Base-by-base conservation (phyloP, 2,113 vertebrate species). In the Oostethus manadensis region DNA sequence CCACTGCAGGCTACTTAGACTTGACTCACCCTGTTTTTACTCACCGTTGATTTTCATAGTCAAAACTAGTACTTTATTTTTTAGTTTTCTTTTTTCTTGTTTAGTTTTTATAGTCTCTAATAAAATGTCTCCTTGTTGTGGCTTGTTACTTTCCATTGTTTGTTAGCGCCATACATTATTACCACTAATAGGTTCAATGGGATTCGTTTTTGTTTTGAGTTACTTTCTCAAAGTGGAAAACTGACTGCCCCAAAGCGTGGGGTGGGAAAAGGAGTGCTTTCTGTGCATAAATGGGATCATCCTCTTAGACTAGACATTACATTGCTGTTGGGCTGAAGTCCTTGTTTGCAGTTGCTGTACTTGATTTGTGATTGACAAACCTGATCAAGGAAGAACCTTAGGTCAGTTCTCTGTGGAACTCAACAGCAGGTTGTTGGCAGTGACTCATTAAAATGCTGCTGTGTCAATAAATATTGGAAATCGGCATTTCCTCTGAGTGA, bases 401-500 rank as follows among this genome's bases (percentile, higher is more conserved):
- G 58, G 56, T 66, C 33, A 10, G 42, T 3, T 20, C 55, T 53
- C 18, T 9, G 44, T 50, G 50, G 38, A 61, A 0, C 45, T 44
- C 13, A 13, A 59, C 70, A 59, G 66, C 79, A 67, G 70, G 73
- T 79, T 72, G 56, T 61, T 22, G 46, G 54, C 64, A 62, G 63
- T 22, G 14, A 38, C 56, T 42, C 77, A 78, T 84, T 83, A 78
- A 57, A 79, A 87, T 77, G 82, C 80, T 56, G 64, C 66, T 22
- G 22, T 73, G 68, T 81, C 78, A 67, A 81, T 87, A 82, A 81
- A 84, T 87, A 82, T 76, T 79, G 76, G 66, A 79, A 81, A 85
- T 78, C 81, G 84, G 80, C 82, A 80, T 88, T 89, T 89, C 82
- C 73, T 84, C 64, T 77, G 78, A 76, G 77, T 80, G 75, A 86